A percentile compares a stretch with the other conserved stretches of the same genome.
Conservation (phyloP, 1,140 invertebrate genomes). For the Zaprionus ornatus region DNA sequence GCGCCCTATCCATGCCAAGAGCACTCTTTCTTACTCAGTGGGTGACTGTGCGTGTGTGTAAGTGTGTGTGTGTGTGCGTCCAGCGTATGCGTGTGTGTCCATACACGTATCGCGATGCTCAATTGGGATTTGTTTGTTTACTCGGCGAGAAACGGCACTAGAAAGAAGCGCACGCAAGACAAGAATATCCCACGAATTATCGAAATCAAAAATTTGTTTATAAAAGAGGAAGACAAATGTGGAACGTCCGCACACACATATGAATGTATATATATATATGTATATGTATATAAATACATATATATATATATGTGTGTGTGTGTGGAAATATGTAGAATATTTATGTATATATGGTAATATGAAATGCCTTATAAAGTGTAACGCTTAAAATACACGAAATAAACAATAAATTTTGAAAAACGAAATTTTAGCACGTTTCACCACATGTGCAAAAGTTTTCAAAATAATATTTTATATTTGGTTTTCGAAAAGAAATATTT, state of each 20-base stretch:
- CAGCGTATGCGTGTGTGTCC: slow-evolving; percentile 22
- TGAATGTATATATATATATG: slow-evolving; percentile 10
- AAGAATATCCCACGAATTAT: slow-evolving; percentile 73
- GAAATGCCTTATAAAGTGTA: slow-evolving; percentile 70
- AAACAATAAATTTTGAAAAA: slow-evolving; percentile 76
- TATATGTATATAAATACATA: background rate
- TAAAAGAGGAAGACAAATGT: slow-evolving; percentile 81
- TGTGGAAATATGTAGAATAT: slow-evolving; percentile 6
- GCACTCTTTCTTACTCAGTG: background rate
- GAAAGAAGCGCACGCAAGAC: slow-evolving; percentile 74
- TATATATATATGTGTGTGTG: background rate
- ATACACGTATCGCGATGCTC: slow-evolving; percentile 57
- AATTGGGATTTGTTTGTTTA: slow-evolving; percentile 76
- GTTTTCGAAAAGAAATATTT: background rate
- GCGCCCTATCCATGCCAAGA: slow-evolving; percentile 44
- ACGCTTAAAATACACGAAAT: slow-evolving; percentile 75
- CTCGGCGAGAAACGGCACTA: slow-evolving; percentile 68
- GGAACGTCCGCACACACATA: slow-evolving; percentile 59
- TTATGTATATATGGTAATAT: slow-evolving; percentile 41
- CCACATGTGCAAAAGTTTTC: slow-evolving; percentile 79
- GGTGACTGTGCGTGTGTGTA: background rate
- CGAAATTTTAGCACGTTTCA: slow-evolving; percentile 75
- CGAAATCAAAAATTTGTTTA: slow-evolving; percentile 75
- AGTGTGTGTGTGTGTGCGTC: background rate
- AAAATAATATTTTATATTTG: slow-evolving; percentile 41